Evolutionary conservation across 2,113 vertebrate species (phyloP).

Genomic region (Eurypyga helias): DNA sequence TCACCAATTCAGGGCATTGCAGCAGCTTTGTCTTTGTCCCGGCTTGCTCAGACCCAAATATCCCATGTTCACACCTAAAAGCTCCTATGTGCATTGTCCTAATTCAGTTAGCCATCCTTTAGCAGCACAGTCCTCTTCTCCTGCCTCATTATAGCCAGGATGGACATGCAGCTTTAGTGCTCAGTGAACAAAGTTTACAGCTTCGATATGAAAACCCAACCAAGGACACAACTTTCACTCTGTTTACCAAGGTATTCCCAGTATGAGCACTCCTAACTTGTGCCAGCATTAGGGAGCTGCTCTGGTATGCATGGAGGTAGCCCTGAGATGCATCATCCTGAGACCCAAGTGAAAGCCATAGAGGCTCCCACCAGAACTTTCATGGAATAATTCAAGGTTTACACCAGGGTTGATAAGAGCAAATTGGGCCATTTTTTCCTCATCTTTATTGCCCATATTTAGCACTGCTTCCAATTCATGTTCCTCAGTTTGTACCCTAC

Average conservation of each 20-base stretch:
- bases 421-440: not conserved
- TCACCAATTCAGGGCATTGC: not conserved
- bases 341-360: not conserved
- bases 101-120: not conserved
- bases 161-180: not conserved
- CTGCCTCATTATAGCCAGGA: not conserved
- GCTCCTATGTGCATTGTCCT: not conserved
- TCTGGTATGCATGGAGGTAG: not conserved
- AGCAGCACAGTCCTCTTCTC: not conserved
- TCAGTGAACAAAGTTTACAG: not conserved
- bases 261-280: not conserved
- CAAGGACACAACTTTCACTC: not conserved
- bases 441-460: not conserved
- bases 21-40: not conserved
- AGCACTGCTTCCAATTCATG: not conserved
- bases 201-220: not conserved
- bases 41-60: not conserved
- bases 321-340: not conserved
- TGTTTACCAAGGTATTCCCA: not conserved
- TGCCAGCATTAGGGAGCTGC: not conserved
- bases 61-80: not conserved
- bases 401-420: not conserved
- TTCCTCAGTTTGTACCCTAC: not conserved
- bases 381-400: not conserved
- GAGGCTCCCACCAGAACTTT: not conserved